Evolutionary conservation across 2,888 invertebrate genomes (phyloP).

Genomic region (Ethmia dodecea): DNA sequence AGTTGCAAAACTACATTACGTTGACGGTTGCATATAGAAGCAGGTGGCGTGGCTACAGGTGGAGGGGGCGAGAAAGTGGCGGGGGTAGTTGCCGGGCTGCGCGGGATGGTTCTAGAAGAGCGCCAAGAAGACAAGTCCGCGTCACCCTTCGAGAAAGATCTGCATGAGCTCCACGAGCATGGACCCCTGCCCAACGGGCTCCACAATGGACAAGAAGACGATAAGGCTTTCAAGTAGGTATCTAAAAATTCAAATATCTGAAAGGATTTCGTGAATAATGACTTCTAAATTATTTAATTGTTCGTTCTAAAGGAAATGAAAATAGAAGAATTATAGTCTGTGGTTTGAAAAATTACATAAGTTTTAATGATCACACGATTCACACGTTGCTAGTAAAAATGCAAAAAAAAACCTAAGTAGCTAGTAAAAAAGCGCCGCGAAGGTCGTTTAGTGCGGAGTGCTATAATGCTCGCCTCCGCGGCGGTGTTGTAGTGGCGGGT

Average conservation of each 20-base stretch:
- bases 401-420: too few species aligned
- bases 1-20: too few species aligned
- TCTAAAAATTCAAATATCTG: too few species aligned
- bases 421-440: constrained; percentile 26
- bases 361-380: too few species aligned
- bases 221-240: constrained; percentile 93
- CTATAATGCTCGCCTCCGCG: constrained; percentile 21
- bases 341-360: too few species aligned
- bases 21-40: constrained; percentile 29
- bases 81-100: constrained; percentile 62
- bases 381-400: too few species aligned
- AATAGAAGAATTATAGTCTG: neutral
- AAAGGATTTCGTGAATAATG: too few species aligned
- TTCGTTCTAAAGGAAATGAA: neutral
- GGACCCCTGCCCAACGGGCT: constrained; percentile 75
- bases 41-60: constrained; percentile 48
- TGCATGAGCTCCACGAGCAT: constrained; percentile 67
- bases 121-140: constrained; percentile 62
- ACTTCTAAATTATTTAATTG: too few species aligned
- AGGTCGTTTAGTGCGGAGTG: constrained; percentile 30
- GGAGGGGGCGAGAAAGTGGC: constrained; percentile 55
- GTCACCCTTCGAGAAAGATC: constrained; percentile 68
- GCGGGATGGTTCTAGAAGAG: constrained; percentile 67
- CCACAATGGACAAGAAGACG: constrained; percentile 85
- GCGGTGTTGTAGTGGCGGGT: constrained; percentile 28